A percentile compares a stretch with the other conserved stretches of the same genome.
These are phyloP conservation scores for Dasyprocta punctata DNA, from an alignment of 2,113 vertebrate species.

Conservation along the genomic window DNA sequence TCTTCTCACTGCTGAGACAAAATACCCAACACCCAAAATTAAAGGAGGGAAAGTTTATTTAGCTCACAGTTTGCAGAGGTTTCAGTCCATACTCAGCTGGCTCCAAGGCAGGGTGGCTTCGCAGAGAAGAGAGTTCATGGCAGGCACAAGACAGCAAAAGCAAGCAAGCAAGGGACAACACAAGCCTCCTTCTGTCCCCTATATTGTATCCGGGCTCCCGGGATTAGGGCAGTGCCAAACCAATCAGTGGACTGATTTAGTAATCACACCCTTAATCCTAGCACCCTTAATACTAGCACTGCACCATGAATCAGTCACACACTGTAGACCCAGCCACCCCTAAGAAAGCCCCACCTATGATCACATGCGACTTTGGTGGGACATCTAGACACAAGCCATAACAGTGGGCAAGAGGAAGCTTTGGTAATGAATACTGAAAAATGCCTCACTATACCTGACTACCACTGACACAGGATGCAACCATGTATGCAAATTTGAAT, in stretches of 20 bases:
- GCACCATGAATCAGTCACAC: background rate
- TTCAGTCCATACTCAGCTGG: background rate
- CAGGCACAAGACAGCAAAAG: background rate
- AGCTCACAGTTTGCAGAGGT: background rate
- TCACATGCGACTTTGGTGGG: too few relatives aligned
- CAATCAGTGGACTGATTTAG: background rate
- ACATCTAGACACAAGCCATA: background rate
- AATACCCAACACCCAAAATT: background rate
- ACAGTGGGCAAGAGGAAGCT: background rate
- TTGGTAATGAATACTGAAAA: slow-evolving; percentile 26
- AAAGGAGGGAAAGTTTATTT: background rate
- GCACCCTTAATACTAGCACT: background rate
- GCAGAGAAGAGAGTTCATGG: background rate
- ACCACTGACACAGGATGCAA: background rate
- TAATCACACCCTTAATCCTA: background rate
- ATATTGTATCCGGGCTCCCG: background rate
- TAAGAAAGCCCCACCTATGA: background rate
- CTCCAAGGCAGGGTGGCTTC: background rate
- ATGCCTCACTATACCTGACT: background rate
- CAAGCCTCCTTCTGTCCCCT: background rate
- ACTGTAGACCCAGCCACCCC: background rate
- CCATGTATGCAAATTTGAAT: background rate
- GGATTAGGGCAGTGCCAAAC: background rate
- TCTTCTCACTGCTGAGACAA: background rate
- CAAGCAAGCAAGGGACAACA: background rate